These are phyloP conservation scores for Yponomeuta plumbellus DNA, from an alignment of 2,888 invertebrate genomes.

Conservation along the genomic window DNA sequence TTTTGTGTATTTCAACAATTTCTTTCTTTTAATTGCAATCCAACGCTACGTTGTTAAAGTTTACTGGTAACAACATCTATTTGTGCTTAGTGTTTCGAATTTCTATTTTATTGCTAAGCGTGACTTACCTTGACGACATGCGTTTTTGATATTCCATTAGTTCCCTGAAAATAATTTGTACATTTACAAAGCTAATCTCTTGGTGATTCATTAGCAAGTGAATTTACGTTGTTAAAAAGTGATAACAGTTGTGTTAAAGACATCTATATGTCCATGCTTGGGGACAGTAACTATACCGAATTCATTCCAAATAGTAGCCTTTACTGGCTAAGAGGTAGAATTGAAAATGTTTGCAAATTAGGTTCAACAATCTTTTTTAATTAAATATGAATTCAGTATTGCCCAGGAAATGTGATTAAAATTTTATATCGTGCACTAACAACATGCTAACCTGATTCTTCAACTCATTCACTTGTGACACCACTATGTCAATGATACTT, in stretches of 20 bases:
- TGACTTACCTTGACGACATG: slow-evolving; percentile 67
- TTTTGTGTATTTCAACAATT: slow-evolving; percentile 15
- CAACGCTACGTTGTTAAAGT: neutral
- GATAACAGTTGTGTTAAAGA: slow-evolving; percentile 48
- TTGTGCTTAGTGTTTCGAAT: slow-evolving; percentile 17
- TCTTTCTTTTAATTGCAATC: neutral
- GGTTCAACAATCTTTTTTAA: neutral
- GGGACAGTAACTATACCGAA: slow-evolving; percentile 60
- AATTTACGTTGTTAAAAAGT: slow-evolving; percentile 44
- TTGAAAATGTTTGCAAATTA: too few relatives aligned
- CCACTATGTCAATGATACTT: slow-evolving; percentile 97
- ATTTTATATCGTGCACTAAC: neutral
- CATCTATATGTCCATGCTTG: slow-evolving; percentile 63
- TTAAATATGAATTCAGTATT: neutral
- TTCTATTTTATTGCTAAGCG: slow-evolving; percentile 36
- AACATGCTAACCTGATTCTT: slow-evolving; percentile 66
- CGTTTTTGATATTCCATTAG: slow-evolving; percentile 52
- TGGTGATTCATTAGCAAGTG: slow-evolving; percentile 23
- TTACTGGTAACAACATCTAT: neutral
- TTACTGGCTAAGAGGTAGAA: too few relatives aligned
- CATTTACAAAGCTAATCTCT: slow-evolving; percentile 14
- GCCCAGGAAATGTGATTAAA: slow-evolving; percentile 14
- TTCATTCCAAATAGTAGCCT: slow-evolving; percentile 26
- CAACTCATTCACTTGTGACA: slow-evolving; percentile 96
- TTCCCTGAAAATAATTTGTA: slow-evolving; percentile 60